These are phyloP conservation scores for human (Homo sapiens) DNA, from an alignment of 2,113 vertebrate species.

Conservation along the genomic window DNA sequence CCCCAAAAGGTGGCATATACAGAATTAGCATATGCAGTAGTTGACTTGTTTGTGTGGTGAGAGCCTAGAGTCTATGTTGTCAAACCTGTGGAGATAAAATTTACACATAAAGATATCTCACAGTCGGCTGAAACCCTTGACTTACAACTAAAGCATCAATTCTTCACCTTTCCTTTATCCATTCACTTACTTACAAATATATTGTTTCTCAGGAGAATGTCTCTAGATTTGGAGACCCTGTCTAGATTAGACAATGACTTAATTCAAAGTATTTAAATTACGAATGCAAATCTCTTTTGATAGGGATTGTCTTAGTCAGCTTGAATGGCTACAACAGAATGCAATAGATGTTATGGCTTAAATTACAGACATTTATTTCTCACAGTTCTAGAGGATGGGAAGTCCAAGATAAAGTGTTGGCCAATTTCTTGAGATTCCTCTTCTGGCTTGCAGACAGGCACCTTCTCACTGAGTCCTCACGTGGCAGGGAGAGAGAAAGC, in stretches of 20 bases:
- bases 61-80: not conserved
- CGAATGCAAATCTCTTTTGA: not conserved
- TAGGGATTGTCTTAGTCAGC: not conserved
- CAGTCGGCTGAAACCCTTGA: not conserved
- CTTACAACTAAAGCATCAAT: not conserved
- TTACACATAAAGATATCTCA: not conserved
- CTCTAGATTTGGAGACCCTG: not conserved
- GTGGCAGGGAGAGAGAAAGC: not conserved
- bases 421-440: not conserved
- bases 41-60: not conserved
- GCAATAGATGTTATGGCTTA: not conserved
- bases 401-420: not conserved
- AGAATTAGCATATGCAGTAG: not conserved
- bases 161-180: not conserved
- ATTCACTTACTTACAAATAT: not conserved
- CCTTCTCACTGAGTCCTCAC: not conserved
- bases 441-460: not conserved
- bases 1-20: not conserved
- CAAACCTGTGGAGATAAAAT: not conserved
- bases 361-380: not conserved
- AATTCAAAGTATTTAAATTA: not conserved
- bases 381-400: not conserved
- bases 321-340: not conserved
- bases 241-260: not conserved
- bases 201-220: not conserved